phyloP scores from a whole-genome alignment of 2,797 vertebrate genomes.

The Pangasius macronema region DNA sequence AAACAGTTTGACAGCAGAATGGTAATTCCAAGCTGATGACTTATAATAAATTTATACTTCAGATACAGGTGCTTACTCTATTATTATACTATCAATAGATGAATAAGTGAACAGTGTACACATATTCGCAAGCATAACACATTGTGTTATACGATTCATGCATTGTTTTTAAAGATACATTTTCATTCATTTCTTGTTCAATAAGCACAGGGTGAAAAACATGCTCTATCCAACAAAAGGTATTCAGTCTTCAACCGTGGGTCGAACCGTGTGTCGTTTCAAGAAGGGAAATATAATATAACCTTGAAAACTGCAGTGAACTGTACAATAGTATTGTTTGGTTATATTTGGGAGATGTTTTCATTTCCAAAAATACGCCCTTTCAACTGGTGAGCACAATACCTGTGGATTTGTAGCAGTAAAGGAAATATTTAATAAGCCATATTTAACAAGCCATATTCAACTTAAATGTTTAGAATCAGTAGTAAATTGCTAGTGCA shows the following conservation, averaged over 20 bases:
- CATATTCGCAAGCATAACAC: neutral
- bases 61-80: constrained; percentile 31
- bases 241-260: neutral
- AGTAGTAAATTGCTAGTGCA: neutral
- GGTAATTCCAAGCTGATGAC: constrained; percentile 55
- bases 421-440: constrained; percentile 3
- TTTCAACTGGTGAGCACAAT: neutral
- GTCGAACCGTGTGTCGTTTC: neutral
- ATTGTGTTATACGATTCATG: neutral
- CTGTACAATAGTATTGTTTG: neutral
- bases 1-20: constrained; percentile 57
- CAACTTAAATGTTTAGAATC: neutral
- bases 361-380: neutral
- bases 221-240: neutral
- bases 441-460: neutral
- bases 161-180: neutral
- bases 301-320: constrained; percentile 18
- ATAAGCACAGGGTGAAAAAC: neutral
- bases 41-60: constrained; percentile 52
- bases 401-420: constrained; percentile 13
- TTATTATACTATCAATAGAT: constrained; percentile 8
- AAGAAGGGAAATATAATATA: neutral
- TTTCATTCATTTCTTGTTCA: no score
- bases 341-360: neutral
- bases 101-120: constrained; percentile 10